Conservation (phyloP, 30 jellyfish, hydroid and myxozoan species). For the Pelagia noctiluca region DNA sequence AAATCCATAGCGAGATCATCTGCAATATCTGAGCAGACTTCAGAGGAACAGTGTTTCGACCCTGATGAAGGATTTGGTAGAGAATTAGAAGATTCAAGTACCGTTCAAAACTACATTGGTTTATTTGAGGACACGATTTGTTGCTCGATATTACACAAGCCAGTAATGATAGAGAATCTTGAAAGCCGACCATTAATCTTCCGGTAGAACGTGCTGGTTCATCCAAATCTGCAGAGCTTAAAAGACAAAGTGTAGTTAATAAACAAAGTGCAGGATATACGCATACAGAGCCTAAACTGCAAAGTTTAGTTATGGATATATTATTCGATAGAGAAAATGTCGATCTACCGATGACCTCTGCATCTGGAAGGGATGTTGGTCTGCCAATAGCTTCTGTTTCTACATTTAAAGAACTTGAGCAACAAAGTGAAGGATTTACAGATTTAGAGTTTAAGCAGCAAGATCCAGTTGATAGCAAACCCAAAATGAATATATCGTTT, state of each 20-base stretch:
- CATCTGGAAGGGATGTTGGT: background rate
- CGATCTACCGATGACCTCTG: background rate
- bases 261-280: no score
- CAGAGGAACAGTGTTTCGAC: background rate
- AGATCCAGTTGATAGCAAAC: background rate
- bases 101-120: no score
- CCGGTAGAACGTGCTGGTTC: no score
- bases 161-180: no score
- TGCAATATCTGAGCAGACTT: background rate
- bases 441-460: background rate
- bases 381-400: background rate
- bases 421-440: background rate
- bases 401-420: no score
- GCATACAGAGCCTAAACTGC: no score
- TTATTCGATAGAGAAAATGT: background rate
- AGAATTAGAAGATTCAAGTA: background rate
- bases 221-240: no score
- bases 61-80: background rate
- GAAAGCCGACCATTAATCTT: no score
- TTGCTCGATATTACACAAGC: no score
- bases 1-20: background rate
- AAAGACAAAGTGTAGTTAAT: no score
- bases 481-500: slow-evolving; percentile 1
- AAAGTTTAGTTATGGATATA: no score
- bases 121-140: no score